Evolutionary conservation across 2,797 vertebrate species (phyloP).

Genomic region (Phaenicophaeus curvirostris): DNA sequence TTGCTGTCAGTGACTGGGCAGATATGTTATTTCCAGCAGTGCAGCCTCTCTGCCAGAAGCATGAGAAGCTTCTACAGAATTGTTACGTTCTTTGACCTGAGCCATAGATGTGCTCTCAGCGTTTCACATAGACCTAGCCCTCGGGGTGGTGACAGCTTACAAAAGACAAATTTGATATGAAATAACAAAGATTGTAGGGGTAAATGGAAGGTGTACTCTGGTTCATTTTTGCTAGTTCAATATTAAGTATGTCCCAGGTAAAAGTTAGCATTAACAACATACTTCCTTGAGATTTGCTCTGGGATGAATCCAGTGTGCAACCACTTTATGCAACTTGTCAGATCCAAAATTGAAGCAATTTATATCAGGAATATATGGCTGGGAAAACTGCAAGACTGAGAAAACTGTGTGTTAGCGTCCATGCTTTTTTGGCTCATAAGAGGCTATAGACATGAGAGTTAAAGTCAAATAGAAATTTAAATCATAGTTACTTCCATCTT

Average conservation of each 20-base stretch:
- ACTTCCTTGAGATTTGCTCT: not conserved
- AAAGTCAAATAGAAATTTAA: not conserved
- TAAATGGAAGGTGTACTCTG: not conserved
- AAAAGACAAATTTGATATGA: not conserved
- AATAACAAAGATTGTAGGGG: not conserved
- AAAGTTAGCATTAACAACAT: not conserved
- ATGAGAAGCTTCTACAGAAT: not conserved
- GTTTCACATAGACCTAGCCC: not conserved
- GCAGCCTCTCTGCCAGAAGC: not conserved
- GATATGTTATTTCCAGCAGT: not conserved
- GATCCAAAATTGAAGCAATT: not conserved
- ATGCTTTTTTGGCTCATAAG: not conserved
- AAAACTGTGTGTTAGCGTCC: fast-evolving
- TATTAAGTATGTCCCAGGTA: fast-evolving
- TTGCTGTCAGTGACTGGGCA: not conserved
- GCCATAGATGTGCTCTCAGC: fast-evolving
- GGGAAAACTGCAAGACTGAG: not conserved
- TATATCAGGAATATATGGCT: not conserved
- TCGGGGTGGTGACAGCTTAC: not conserved
- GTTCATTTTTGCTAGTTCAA: not conserved
- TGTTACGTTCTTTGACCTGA: not conserved
- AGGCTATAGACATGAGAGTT: not conserved
- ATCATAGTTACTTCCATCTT: not conserved
- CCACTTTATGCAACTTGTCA: not conserved
- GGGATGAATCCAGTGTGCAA: not conserved